A percentile compares a stretch with the other conserved stretches of the same genome.
These are phyloP conservation scores for Coregonus suidteri DNA, from an alignment of 2,797 vertebrate species.

Conservation along the genomic window DNA sequence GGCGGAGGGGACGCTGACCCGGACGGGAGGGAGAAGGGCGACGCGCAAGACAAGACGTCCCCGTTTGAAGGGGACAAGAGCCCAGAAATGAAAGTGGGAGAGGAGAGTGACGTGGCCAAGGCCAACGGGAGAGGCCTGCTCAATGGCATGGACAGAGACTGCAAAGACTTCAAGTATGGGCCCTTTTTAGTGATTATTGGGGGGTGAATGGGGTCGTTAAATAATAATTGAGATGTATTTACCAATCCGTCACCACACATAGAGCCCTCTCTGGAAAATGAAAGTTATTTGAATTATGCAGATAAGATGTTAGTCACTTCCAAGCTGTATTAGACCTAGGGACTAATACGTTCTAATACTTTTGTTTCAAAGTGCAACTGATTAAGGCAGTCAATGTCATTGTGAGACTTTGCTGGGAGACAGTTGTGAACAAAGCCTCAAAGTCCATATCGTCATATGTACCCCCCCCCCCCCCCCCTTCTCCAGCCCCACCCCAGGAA, in stretches of 20 bases:
- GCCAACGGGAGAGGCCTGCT: conserved; percentile 92
- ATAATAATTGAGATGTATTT: too few species aligned
- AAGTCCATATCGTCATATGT: neutral
- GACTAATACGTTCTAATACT: neutral
- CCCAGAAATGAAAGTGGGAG: conserved; percentile 91
- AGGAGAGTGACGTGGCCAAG: conserved; percentile 88
- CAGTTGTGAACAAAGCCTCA: neutral
- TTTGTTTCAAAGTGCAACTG: neutral
- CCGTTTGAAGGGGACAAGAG: conserved; percentile 96
- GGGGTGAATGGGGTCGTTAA: too few species aligned
- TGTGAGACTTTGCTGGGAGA: neutral
- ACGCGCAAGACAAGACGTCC: conserved; percentile 90
- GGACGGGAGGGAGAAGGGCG: conserved; percentile 91
- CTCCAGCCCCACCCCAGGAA: conserved; percentile 90
- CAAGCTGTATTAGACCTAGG: neutral
- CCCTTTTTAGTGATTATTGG: neutral
- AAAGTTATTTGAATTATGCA: neutral
- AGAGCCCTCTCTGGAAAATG: too few species aligned
- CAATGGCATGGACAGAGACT: conserved; percentile 97
- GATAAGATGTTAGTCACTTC: neutral
- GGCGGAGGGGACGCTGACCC: conserved; percentile 90
- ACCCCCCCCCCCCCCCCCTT: neutral
- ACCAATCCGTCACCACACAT: too few species aligned
- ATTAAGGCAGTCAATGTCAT: neutral
- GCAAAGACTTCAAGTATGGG: conserved; percentile 98